Conservation (phyloP, 2,113 vertebrate species). For the Formicarius rufipectus region DNA sequence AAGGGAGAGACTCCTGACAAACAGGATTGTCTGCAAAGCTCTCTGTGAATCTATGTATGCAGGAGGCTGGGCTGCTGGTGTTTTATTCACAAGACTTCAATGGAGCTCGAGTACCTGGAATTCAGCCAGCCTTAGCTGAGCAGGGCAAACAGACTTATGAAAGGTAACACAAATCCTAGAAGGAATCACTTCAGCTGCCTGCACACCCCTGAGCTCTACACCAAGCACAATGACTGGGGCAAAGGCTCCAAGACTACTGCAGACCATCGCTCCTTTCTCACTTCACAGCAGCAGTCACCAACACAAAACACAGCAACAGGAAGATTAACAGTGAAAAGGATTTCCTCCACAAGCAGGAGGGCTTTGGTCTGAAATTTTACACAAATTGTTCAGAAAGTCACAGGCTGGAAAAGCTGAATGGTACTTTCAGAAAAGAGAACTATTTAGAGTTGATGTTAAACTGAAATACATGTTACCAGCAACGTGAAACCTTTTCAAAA, state of each 20-base stretch:
- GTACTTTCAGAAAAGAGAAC: background rate
- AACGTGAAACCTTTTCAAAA: background rate
- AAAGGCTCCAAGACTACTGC: background rate
- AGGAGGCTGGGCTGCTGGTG: slow-evolving; percentile 9
- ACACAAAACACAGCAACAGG: background rate
- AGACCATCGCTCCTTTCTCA: background rate
- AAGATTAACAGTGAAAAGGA: background rate
- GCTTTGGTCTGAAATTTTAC: background rate
- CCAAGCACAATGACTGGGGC: background rate
- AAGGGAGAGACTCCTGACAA: background rate
- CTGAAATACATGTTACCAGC: background rate
- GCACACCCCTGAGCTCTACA: background rate
- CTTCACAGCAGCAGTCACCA: background rate
- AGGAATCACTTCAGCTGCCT: background rate
- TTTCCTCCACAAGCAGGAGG: background rate
- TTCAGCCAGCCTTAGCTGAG: slow-evolving; percentile 8
- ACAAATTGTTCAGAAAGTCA: background rate
- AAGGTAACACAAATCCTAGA: slow-evolving; percentile 32
- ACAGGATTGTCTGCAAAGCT: background rate
- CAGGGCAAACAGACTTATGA: slow-evolving; percentile 44
- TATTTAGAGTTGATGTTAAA: background rate
- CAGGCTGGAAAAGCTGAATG: background rate
- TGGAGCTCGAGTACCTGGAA: slow-evolving; percentile 34
- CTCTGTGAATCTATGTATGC: background rate
- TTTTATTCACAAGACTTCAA: slow-evolving; percentile 42